Percentiles rank a stretch among this genome's conserved stretches.
Evolutionary conservation across 92 coral and sea anemone species (phyloP).

Genomic region (Palythoa heliodiscus): DNA sequence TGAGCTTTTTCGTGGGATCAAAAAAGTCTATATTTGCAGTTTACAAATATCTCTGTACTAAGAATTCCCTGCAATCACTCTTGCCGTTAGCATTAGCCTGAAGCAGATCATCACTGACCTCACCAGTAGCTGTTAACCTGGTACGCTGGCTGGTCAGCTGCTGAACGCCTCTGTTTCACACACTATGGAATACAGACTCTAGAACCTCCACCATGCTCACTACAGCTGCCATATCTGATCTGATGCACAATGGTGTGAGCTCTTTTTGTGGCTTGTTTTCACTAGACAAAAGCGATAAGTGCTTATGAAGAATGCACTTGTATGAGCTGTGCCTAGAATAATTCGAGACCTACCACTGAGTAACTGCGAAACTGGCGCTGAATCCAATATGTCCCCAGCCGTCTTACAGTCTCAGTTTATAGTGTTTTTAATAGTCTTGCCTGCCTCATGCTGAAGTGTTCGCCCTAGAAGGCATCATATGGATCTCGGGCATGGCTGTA

Average conservation of each 20-base stretch:
- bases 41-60: slow-evolving; percentile 54
- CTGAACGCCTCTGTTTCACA: slow-evolving; percentile 55
- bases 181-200: slow-evolving; percentile 63
- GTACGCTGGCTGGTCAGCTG: slow-evolving; percentile 62
- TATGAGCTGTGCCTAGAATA: too few relatives aligned
- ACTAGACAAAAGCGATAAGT: too few relatives aligned
- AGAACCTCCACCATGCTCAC: slow-evolving; percentile 58
- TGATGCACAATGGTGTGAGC: slow-evolving; percentile 62
- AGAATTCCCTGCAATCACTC: slow-evolving; percentile 43
- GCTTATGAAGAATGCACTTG: too few relatives aligned
- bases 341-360: not conserved
- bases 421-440: not conserved
- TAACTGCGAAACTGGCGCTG: not conserved
- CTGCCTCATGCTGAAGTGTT: not conserved
- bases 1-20: slow-evolving; percentile 58
- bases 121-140: slow-evolving; percentile 57
- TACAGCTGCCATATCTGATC: slow-evolving; percentile 57
- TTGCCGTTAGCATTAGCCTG: slow-evolving; percentile 51
- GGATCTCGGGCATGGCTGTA: slow-evolving; percentile 56
- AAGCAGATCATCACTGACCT: slow-evolving; percentile 60
- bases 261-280: slow-evolving; percentile 47
- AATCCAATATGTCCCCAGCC: not conserved
- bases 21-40: slow-evolving; percentile 46
- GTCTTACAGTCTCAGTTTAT: slow-evolving; percentile 6
- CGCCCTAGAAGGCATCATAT: slow-evolving; percentile 25